Evolutionary conservation across 2,113 vertebrate genomes (phyloP).

Genomic region (Bos javanicus): DNA sequence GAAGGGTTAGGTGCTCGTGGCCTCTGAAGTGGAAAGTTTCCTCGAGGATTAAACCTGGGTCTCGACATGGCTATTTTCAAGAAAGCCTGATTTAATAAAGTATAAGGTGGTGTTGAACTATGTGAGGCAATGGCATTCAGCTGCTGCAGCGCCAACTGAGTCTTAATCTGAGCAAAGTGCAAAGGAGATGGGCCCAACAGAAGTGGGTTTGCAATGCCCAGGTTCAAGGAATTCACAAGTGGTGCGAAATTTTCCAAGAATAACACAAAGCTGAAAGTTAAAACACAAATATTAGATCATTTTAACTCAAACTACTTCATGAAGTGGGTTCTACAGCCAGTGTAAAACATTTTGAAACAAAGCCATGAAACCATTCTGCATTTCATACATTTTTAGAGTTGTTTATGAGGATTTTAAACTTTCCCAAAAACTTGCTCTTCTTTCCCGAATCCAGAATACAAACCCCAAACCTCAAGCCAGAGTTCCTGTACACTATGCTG

Average conservation of each 20-base stretch:
- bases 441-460: conserved; percentile 61
- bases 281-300: conserved; percentile 92
- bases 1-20: conserved; percentile 79
- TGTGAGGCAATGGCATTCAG: conserved; percentile 81
- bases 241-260: conserved; percentile 90
- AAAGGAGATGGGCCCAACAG: conserved; percentile 90
- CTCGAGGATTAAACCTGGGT: conserved; percentile 88
- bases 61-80: conserved; percentile 90
- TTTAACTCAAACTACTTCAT: conserved; percentile 75
- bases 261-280: conserved; percentile 96
- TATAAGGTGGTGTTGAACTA: conserved; percentile 80
- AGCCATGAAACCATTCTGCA: conserved; percentile 63
- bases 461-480: conserved; percentile 66
- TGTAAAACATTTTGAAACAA: conserved; percentile 74
- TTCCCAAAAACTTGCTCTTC: conserved; percentile 46
- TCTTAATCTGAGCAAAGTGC: conserved; percentile 91
- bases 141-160: conserved; percentile 88
- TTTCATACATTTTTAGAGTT: conserved; percentile 48
- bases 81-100: conserved; percentile 83
- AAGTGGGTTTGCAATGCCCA: conserved; percentile 86
- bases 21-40: conserved; percentile 83
- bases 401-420: conserved; percentile 48
- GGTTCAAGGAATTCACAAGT: conserved; percentile 89
- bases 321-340: conserved; percentile 76
- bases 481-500: conserved; percentile 30